Conservation (phyloP, 2,888 invertebrate genomes). For the Phortica okadai region DNA sequence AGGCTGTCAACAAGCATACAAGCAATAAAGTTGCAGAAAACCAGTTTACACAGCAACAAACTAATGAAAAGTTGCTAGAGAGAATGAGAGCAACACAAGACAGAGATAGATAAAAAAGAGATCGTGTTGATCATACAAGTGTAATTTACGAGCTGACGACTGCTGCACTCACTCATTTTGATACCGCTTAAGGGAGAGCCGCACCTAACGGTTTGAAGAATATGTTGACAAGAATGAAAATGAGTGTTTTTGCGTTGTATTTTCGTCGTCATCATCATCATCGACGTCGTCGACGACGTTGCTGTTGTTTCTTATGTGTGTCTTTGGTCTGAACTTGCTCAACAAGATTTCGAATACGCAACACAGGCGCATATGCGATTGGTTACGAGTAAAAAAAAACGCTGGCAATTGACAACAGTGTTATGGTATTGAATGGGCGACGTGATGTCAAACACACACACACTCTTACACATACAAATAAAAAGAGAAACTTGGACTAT, state of each 20-base stretch:
- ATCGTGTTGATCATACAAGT: not conserved
- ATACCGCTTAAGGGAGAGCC: slow-evolving; percentile 4
- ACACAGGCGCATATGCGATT: not conserved
- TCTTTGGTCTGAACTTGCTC: slow-evolving; percentile 15
- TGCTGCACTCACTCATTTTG: not conserved
- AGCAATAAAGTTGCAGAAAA: slow-evolving; percentile 12
- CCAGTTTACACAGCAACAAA: slow-evolving; percentile 42
- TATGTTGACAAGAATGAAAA: slow-evolving; percentile 46
- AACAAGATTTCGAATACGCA: slow-evolving; percentile 23
- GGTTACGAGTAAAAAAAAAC: not conserved
- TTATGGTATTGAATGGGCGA: not conserved
- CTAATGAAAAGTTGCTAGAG: slow-evolving; percentile 46
- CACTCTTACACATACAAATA: not conserved
- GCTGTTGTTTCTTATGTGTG: slow-evolving; percentile 12
- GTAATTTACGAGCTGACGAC: not conserved
- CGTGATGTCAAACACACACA: slow-evolving; percentile 2
- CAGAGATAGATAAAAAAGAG: not conserved
- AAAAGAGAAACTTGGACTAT: not conserved
- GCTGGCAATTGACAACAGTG: not conserved
- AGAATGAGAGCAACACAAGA: slow-evolving; percentile 12
- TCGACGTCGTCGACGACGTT: not conserved
- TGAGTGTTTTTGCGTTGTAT: slow-evolving; percentile 34
- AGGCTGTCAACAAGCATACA: slow-evolving; percentile 57
- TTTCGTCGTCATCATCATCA: not conserved
- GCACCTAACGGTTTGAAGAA: slow-evolving; percentile 44